These are phyloP conservation scores for Pollenia griseotomentosa DNA, from an alignment of 2,888 invertebrate species.

Conservation along the genomic window DNA sequence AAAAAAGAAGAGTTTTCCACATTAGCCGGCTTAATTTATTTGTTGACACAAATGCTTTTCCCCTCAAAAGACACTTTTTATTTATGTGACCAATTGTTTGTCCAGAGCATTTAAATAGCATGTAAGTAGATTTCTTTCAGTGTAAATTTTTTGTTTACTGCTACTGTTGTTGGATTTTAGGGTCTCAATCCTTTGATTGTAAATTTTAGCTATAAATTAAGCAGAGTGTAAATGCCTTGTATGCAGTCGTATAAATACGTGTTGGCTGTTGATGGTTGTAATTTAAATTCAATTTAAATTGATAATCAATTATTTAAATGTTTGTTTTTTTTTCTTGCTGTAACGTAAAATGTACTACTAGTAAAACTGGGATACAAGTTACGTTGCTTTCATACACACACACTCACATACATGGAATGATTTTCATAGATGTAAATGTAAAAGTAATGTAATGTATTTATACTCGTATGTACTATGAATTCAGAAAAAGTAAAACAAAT, in stretches of 20 bases:
- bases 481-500: constrained; percentile 25
- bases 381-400: constrained; percentile 3
- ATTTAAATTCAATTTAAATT: constrained; percentile 74
- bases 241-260: constrained; percentile 43
- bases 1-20: neutral
- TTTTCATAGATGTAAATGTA: constrained; percentile 10
- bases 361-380: constrained; percentile 37
- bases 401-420: neutral
- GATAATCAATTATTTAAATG: constrained; percentile 74
- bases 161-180: constrained; percentile 10
- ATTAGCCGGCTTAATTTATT: constrained; percentile 30
- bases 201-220: constrained; percentile 56
- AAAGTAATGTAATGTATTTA: constrained; percentile 21
- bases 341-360: constrained; percentile 49
- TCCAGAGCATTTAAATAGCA: constrained; percentile 8
- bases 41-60: constrained; percentile 31
- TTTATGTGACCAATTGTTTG: constrained; percentile 36
- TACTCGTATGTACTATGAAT: neutral
- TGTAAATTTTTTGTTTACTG: constrained; percentile 2
- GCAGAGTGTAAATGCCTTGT: constrained; percentile 27
- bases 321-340: constrained; percentile 51
- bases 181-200: constrained; percentile 38
- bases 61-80: constrained; percentile 27
- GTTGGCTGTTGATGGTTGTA: constrained; percentile 68
- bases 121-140: constrained; percentile 16